phyloP scores from a whole-genome alignment of 2,797 vertebrate genomes.

The Falco concolor region DNA sequence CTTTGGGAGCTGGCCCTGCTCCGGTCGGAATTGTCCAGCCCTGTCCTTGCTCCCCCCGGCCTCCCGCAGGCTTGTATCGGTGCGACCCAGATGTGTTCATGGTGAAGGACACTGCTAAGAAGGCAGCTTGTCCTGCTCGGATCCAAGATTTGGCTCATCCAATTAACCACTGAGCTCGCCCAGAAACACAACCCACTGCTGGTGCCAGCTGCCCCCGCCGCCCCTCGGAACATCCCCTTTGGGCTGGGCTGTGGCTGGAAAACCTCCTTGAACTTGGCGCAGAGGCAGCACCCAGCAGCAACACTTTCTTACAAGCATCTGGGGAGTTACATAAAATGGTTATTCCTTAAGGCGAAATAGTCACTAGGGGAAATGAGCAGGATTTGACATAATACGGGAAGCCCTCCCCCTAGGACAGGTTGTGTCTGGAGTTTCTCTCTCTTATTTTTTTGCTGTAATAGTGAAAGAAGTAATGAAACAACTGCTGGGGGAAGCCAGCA shows the following conservation, averaged over 20 bases:
- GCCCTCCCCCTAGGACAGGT: neutral
- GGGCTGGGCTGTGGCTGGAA: neutral
- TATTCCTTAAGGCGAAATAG: neutral
- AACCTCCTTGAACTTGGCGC: fast-evolving
- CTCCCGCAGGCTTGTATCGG: neutral
- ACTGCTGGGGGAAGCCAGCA: neutral
- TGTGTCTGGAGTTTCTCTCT: neutral
- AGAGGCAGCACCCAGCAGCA: neutral
- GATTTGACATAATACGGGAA: neutral
- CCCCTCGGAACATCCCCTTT: neutral
- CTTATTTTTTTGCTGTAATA: neutral
- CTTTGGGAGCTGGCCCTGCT: neutral
- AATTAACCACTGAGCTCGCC: neutral
- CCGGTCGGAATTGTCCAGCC: neutral
- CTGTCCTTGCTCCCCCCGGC: neutral
- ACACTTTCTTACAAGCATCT: neutral
- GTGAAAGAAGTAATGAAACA: neutral
- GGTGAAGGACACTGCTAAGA: constrained; percentile 67
- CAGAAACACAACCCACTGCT: neutral
- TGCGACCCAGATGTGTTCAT: constrained; percentile 56
- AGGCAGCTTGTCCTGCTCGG: constrained; percentile 56
- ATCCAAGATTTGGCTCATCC: constrained; percentile 60
- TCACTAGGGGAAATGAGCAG: neutral
- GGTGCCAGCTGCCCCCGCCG: neutral
- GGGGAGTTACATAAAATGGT: neutral